These are phyloP conservation scores for Neosalanx taihuensis DNA, from an alignment of 2,797 vertebrate genomes.

Conservation along the genomic window DNA sequence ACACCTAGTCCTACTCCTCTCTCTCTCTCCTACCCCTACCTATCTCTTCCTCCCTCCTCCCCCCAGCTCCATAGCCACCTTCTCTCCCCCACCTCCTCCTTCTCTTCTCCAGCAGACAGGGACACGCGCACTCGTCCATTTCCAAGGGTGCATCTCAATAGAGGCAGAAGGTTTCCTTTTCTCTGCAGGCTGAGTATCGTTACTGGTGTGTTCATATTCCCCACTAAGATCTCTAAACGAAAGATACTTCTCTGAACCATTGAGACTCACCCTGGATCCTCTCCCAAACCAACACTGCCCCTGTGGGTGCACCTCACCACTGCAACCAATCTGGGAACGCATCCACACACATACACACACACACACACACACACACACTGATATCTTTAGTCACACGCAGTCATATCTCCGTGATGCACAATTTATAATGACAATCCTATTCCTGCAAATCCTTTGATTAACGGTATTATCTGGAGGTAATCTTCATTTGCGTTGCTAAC, in stretches of 20 bases:
- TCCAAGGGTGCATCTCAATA: not conserved
- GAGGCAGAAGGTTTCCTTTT: not conserved
- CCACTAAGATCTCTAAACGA: not conserved
- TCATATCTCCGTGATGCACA: slow-evolving; percentile 27
- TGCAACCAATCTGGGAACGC: not conserved
- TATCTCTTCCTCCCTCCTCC: not conserved
- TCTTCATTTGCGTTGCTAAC: slow-evolving; percentile 23
- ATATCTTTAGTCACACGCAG: slow-evolving; percentile 29
- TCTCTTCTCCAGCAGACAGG: not conserved
- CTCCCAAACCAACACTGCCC: slow-evolving; percentile 52
- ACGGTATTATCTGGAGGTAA: slow-evolving; percentile 34
- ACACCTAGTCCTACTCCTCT: no score
- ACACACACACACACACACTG: slow-evolving; percentile 31
- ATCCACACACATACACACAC: slow-evolving; percentile 1
- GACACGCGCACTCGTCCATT: slow-evolving; percentile 5
- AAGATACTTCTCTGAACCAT: not conserved
- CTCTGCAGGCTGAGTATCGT: no score
- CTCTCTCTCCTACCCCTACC: not conserved
- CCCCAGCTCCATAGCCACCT: not conserved
- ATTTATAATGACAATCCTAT: slow-evolving; percentile 28
- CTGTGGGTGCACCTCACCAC: slow-evolving; percentile 33
- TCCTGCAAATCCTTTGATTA: slow-evolving; percentile 33
- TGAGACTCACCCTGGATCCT: slow-evolving; percentile 3
- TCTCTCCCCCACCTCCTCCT: not conserved
- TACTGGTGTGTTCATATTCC: not conserved